Conservation (phyloP, 1,140 invertebrate genomes). For the Drosophila repletoides region DNA sequence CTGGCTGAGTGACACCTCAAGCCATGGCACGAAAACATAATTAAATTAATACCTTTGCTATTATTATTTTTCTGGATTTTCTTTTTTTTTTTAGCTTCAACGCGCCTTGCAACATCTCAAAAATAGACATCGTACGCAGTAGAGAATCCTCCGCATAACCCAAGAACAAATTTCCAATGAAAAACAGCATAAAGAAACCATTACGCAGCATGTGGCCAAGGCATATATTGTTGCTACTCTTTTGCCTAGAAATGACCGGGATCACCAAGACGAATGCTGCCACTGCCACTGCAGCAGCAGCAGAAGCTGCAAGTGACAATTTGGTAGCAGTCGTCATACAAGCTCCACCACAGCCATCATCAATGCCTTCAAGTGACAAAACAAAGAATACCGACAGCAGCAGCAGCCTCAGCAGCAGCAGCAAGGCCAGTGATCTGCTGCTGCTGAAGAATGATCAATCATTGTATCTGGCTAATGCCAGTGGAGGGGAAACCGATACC, state of each 20-base stretch:
- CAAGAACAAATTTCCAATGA: slow-evolving; percentile 41
- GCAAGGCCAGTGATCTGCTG: slow-evolving; percentile 21
- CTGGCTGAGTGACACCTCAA: slow-evolving; percentile 46
- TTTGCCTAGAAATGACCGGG: background rate
- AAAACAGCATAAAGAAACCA: slow-evolving; percentile 38
- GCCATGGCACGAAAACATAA: slow-evolving; percentile 49
- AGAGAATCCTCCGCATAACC: background rate
- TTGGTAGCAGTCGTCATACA: slow-evolving; percentile 39
- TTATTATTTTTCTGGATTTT: slow-evolving; percentile 22
- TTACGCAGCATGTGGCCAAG: slow-evolving; percentile 45
- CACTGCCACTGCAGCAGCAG: slow-evolving; percentile 14
- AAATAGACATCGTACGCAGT: slow-evolving; percentile 37
- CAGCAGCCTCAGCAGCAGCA: background rate
- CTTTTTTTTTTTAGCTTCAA: background rate
- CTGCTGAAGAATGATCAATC: slow-evolving; percentile 53
- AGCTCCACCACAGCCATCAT: slow-evolving; percentile 11
- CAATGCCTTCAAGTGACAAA: slow-evolving; percentile 41
- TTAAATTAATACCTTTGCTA: slow-evolving; percentile 54
- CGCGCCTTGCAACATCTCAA: slow-evolving; percentile 17
- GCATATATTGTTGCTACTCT: slow-evolving; percentile 21
- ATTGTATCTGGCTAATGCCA: slow-evolving; percentile 31
- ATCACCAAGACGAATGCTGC: slow-evolving; percentile 12
- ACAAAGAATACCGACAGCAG: slow-evolving; percentile 44
- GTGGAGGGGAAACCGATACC: slow-evolving; percentile 15
- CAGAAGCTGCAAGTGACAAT: slow-evolving; percentile 43